A percentile compares a stretch with the other conserved stretches of the same genome.
phyloP scores from a whole-genome alignment of 2,797 vertebrate genomes.

The Odontamblyopus rebecca region DNA sequence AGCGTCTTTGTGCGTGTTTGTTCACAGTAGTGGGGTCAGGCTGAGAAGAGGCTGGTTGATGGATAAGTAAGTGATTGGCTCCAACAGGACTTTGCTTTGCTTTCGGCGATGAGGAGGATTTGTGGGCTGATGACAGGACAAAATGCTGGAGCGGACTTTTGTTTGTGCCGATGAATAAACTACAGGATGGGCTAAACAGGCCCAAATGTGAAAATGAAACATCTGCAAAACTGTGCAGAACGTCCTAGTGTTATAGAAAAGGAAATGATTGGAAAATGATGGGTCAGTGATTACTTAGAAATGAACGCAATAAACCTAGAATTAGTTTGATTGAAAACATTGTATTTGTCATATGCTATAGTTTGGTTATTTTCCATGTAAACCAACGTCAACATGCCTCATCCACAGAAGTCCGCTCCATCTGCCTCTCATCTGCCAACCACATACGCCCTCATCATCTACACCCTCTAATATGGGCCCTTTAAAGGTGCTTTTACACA shows the following conservation, averaged over 20 bases:
- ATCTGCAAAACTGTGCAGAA: conserved; percentile 40
- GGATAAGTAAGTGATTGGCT: conserved; percentile 34
- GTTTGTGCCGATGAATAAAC: conserved; percentile 35
- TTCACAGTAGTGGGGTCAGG: conserved; percentile 40
- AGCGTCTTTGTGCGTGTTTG: conserved; percentile 36
- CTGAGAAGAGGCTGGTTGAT: conserved; percentile 43
- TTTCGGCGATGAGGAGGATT: conserved; percentile 21
- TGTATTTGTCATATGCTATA: background rate
- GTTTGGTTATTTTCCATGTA: background rate
- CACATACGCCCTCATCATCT: conserved; percentile 12
- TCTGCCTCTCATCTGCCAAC: conserved; percentile 21
- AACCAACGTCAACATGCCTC: conserved; percentile 46
- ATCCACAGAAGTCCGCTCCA: conserved; percentile 30
- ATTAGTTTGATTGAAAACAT: background rate
- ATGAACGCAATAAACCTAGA: background rate
- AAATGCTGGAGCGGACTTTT: conserved; percentile 36
- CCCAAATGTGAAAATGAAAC: conserved; percentile 21
- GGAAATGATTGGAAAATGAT: background rate
- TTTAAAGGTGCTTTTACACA: no score
- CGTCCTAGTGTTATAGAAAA: background rate
- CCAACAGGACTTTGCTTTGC: conserved; percentile 14
- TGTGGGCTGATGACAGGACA: conserved; percentile 30
- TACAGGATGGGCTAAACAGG: conserved; percentile 20
- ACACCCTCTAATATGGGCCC: no score
- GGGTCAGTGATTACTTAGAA: background rate